phyloP scores from a whole-genome alignment of 2,888 invertebrate genomes.

The Fissipunctia ypsillon region DNA sequence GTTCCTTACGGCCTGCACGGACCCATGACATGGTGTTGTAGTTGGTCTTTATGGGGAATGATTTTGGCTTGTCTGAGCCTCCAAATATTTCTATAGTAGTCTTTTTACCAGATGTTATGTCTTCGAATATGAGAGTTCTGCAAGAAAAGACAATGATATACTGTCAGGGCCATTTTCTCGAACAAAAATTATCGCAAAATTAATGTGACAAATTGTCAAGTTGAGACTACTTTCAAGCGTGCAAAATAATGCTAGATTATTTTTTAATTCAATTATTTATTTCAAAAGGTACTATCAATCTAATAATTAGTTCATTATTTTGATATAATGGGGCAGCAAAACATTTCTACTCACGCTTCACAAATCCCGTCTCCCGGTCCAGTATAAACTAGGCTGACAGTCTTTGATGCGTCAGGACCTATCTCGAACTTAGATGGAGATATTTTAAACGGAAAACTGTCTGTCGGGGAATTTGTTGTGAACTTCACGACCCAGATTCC shows the following conservation, averaged over 20 bases:
- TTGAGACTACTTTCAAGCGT: not conserved
- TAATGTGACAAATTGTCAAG: not conserved
- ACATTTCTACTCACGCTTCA: constrained; percentile 77
- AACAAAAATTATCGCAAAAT: not conserved
- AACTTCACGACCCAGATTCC: constrained; percentile 81
- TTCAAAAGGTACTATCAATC: not conserved
- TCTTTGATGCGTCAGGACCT: constrained; percentile 71
- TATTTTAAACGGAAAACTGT: constrained; percentile 77
- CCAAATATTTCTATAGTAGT: constrained; percentile 77
- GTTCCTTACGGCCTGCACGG: constrained; percentile 80
- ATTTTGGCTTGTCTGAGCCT: constrained; percentile 76
- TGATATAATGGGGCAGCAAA: not conserved
- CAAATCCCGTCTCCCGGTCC: constrained; percentile 75
- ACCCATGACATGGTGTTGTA: constrained; percentile 82
- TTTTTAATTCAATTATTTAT: not conserved
- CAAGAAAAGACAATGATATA: constrained; percentile 44
- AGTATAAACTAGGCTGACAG: constrained; percentile 75
- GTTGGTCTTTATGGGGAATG: constrained; percentile 85
- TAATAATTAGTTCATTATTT: not conserved
- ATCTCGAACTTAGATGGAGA: constrained; percentile 78
- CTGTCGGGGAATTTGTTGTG: constrained; percentile 63
- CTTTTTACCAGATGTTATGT: constrained; percentile 73
- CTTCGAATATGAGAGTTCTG: constrained; percentile 83
- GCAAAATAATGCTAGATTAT: not conserved
- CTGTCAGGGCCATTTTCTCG: not conserved